A percentile compares a stretch with the other conserved stretches of the same genome.
Conservation (phyloP, 2,888 invertebrate species). For the Thera obeliscata region DNA sequence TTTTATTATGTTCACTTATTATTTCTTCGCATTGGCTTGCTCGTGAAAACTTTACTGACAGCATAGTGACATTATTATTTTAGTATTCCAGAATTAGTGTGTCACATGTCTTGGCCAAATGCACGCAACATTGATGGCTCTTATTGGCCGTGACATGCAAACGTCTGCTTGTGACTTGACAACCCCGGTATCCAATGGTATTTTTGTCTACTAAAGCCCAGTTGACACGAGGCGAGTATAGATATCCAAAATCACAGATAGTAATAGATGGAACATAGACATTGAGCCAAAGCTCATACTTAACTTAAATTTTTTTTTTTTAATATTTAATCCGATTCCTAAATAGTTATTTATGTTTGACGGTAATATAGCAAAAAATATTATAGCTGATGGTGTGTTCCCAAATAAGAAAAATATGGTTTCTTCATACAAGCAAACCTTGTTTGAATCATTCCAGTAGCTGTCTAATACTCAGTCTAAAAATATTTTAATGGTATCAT, state of each 20-base stretch:
- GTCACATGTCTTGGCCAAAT: slow-evolving; percentile 74
- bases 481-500: slow-evolving; percentile 1
- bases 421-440: neutral
- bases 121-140: slow-evolving; percentile 78
- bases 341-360: no score
- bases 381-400: no score
- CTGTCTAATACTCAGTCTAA: slow-evolving; percentile 1
- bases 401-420: neutral
- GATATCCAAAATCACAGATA: neutral
- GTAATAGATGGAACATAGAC: no score
- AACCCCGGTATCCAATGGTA: slow-evolving; percentile 73
- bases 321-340: no score
- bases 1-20: neutral
- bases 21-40: slow-evolving; percentile 15
- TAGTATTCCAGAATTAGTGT: slow-evolving; percentile 71
- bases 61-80: slow-evolving; percentile 53
- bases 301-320: no score
- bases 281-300: no score
- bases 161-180: slow-evolving; percentile 58
- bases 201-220: slow-evolving; percentile 61
- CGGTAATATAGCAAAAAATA: no score
- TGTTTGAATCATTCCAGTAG: slow-evolving; percentile 1
- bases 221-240: slow-evolving; percentile 18
- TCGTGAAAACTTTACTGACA: slow-evolving; percentile 46
- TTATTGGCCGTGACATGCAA: slow-evolving; percentile 79